Evolutionary conservation across 1,140 invertebrate species (phyloP).

Genomic region (Gyrodactylus bullatarudis): DNA sequence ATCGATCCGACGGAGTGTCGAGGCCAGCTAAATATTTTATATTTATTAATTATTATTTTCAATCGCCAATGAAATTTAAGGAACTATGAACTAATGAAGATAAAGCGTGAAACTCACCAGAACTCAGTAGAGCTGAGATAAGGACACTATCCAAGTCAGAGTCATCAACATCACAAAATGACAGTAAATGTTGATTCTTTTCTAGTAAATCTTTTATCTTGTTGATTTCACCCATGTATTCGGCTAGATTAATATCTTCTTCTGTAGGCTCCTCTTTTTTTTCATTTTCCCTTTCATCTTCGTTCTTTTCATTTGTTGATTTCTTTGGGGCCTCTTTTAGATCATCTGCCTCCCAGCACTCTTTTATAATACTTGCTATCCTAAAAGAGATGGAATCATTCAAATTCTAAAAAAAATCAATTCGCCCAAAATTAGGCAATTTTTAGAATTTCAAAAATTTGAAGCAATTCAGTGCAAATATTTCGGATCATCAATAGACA

Average conservation of each 20-base stretch:
- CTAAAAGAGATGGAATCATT: no score
- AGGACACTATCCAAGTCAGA: constrained; percentile 13
- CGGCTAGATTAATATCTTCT: neutral
- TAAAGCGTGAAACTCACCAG: neutral
- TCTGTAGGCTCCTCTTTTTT: no score
- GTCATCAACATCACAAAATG: constrained; percentile 6
- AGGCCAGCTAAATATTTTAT: neutral
- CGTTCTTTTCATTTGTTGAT: neutral
- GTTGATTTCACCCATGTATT: neutral
- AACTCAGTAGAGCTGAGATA: constrained; percentile 12
- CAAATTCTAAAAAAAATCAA: no score
- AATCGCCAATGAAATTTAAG: neutral
- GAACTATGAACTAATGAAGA: neutral
- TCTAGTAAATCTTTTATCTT: neutral
- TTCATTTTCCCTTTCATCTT: neutral
- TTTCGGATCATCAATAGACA: no score
- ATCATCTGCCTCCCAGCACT: neutral
- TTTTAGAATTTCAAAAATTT: no score
- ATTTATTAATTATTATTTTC: neutral
- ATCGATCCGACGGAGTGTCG: neutral
- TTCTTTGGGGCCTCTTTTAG: neutral
- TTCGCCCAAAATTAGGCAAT: no score
- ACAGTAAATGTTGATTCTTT: neutral
- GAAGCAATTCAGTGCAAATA: no score
- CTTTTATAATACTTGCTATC: neutral